Base-by-base conservation (phyloP, 2,797 vertebrate genomes). In the Myripristis jacobus region DNA sequence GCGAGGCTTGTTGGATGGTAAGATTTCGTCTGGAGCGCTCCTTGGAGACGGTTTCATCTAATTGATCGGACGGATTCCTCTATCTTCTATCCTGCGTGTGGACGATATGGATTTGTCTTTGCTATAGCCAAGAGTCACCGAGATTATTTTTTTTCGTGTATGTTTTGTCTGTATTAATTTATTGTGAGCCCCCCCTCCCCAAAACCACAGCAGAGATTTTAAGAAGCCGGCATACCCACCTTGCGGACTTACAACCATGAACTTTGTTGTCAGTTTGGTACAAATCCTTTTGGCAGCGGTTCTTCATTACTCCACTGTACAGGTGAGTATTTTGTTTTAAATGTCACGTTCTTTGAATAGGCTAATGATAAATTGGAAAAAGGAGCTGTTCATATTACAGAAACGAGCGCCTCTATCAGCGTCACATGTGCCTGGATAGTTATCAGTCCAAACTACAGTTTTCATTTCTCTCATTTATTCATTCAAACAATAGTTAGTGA, bases 191-290 rank as follows among this genome's bases (percentile, higher is more conserved):
- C 18, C n/a, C n/a, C n/a, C n/a, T n/a, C 34, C 67, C 18, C 27
- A 48, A 18, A 51, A 43, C 55, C 70, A 75, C 48, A 63, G 43
- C 77, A 71, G 56, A 74, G 57, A 73, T 80, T 86, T 81, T 58
- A 69, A 61, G 62, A 77, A 57, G 61, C 63, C 72, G 48, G 41
- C 55, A 44, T 41, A 41, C 72, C 66, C 70, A 79, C 75, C 64
- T 74, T 79, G 62, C 72, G 92, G 92, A 90, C 82, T 89, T 88
- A 89, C 89, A 96, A 95, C 89, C 96, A 98, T 97, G 96, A 96
- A 98, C 96, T 96, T 96, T 96, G 92, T 95, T 92, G 91, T 95
- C 78, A 94, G 92, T 92, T 94, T 95, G 91, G 79, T 95, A 88
- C 94, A 95, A 58, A 94, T 96, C 87, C 93, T 95, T 87, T 88